These are phyloP conservation scores for Paradisaea rubra DNA, from an alignment of 2,113 vertebrate genomes.

Conservation along the genomic window DNA sequence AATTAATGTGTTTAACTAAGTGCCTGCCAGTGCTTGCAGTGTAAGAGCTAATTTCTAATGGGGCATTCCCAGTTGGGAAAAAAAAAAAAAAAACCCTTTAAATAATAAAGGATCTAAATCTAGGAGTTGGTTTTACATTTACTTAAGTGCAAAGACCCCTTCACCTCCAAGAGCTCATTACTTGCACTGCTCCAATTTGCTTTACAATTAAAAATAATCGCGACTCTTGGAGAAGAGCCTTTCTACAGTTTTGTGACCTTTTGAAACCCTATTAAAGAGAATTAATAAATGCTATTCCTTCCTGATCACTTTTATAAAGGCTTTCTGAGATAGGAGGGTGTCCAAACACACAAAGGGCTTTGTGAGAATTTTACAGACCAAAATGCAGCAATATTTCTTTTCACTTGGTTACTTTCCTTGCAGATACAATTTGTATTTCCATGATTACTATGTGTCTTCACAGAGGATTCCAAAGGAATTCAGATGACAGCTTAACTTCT, in stretches of 20 bases:
- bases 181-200: not conserved
- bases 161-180: slow-evolving; percentile 2
- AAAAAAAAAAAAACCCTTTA: not conserved
- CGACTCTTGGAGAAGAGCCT: not conserved
- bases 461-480: not conserved
- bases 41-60: slow-evolving; percentile 7
- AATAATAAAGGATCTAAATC: slow-evolving; percentile 3
- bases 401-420: not conserved
- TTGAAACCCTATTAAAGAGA: slow-evolving; percentile 15
- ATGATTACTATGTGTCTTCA: not conserved
- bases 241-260: slow-evolving; percentile 20
- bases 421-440: not conserved
- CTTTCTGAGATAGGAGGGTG: not conserved
- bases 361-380: not conserved
- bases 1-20: slow-evolving; percentile 53
- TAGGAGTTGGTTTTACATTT: not conserved
- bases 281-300: not conserved
- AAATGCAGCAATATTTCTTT: not conserved
- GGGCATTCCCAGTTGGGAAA: not conserved
- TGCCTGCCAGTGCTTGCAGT: not conserved
- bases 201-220: slow-evolving; percentile 41
- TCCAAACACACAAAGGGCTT: not conserved
- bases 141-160: not conserved
- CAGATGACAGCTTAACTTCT: not conserved
- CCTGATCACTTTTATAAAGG: not conserved